Evolutionary conservation across 2,113 vertebrate genomes (phyloP).

Genomic region (Gasterosteus nipponicus): DNA sequence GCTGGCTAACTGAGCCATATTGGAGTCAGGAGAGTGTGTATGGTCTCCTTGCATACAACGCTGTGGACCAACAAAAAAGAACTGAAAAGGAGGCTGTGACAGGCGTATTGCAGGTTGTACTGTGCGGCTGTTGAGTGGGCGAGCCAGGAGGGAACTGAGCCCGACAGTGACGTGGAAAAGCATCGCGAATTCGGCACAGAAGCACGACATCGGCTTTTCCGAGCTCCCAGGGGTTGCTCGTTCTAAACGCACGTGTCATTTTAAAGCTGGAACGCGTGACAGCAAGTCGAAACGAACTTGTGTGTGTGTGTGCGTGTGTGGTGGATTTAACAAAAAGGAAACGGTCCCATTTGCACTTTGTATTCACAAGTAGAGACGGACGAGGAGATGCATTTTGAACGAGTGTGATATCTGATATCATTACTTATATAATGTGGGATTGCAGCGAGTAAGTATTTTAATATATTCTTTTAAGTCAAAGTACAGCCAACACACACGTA

Average conservation of each 20-base stretch:
- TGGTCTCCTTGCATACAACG: neutral
- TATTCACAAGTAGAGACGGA: neutral
- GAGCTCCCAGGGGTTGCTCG: neutral
- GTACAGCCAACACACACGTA: neutral
- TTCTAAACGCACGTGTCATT: neutral
- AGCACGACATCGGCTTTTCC: neutral
- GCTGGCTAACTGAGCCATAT: neutral
- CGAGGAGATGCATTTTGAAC: neutral
- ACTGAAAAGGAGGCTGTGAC: neutral
- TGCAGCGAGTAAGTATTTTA: neutral
- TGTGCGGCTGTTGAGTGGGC: neutral
- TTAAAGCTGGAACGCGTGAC: neutral
- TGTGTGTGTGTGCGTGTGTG: neutral
- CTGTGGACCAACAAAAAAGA: neutral
- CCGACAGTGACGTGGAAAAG: conserved; percentile 10
- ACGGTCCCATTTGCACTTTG: neutral
- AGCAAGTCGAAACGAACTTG: neutral
- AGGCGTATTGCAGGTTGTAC: neutral
- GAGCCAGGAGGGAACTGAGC: neutral
- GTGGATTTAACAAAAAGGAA: neutral
- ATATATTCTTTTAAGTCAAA: neutral
- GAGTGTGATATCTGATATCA: neutral
- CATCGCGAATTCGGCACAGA: conserved; percentile 19
- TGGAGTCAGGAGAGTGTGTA: neutral
- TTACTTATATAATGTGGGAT: neutral